Conservation (phyloP, 23 tunicate species). For the Phallusia fumigata region DNA sequence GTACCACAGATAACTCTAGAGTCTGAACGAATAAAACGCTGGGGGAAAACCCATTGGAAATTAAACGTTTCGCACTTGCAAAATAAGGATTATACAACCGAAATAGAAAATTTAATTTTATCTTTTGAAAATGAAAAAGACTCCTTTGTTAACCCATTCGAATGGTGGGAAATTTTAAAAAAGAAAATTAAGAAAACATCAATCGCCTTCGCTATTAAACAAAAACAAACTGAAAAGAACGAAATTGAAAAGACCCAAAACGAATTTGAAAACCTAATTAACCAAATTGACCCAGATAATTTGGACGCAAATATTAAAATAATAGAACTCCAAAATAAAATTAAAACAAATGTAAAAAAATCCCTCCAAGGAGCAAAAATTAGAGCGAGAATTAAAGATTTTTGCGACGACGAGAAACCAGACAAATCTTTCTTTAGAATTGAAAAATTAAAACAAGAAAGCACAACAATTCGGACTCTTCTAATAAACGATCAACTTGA, state of each 20-base stretch:
- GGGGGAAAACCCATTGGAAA: constrained; percentile 7
- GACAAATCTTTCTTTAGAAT: not conserved
- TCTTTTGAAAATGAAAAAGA: not conserved
- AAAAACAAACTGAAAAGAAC: not conserved
- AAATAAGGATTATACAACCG: not conserved
- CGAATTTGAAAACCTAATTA: not conserved
- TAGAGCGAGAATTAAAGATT: not conserved
- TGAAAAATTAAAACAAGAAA: not conserved
- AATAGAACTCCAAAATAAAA: not conserved
- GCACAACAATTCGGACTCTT: not conserved
- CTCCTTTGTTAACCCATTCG: no score
- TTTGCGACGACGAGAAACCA: not conserved
- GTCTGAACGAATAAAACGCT: not conserved
- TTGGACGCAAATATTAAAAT: not conserved
- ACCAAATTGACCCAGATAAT: not conserved
- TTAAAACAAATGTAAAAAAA: not conserved
- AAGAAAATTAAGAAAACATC: not conserved
- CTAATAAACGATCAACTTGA: no score
- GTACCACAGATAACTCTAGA: not conserved
- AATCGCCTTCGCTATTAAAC: not conserved
- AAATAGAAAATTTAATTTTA: not conserved
- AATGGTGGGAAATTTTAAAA: no score
- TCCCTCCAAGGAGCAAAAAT: not conserved
- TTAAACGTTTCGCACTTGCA: not conserved
- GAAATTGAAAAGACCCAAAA: not conserved